These are phyloP conservation scores for Ifrita kowaldi DNA, from an alignment of 2,113 vertebrate genomes.

Conservation along the genomic window DNA sequence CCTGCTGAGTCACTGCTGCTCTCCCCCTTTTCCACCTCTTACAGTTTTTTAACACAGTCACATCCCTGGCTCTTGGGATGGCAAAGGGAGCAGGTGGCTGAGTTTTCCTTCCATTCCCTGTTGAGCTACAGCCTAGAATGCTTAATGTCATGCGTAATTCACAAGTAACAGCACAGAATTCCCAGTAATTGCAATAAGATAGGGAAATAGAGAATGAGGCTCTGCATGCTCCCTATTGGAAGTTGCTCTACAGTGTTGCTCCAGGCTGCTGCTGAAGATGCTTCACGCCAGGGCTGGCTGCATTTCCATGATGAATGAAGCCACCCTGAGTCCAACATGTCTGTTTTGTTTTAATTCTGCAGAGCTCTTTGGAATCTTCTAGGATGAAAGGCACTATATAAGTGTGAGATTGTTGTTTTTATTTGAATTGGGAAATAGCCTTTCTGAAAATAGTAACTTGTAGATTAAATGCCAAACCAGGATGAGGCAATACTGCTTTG, in stretches of 20 bases:
- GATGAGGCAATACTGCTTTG: conserved; percentile 61
- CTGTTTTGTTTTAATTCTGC: conserved; percentile 54
- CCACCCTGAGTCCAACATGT: background rate
- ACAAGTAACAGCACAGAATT: background rate
- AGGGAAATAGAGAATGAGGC: background rate
- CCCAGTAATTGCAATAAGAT: background rate
- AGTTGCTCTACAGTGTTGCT: background rate
- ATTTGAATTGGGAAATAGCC: conserved; percentile 60
- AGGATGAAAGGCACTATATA: conserved; percentile 10
- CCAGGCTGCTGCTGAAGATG: background rate
- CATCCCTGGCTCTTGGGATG: background rate
- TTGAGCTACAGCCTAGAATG: background rate
- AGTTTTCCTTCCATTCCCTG: background rate
- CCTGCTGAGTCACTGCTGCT: background rate
- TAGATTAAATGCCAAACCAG: conserved; percentile 53
- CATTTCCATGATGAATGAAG: conserved; percentile 10
- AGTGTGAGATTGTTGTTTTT: conserved; percentile 50
- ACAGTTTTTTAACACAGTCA: background rate
- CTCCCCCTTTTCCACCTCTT: background rate
- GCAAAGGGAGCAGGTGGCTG: background rate
- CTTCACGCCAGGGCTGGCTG: background rate
- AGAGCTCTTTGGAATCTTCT: conserved; percentile 8
- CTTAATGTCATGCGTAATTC: background rate
- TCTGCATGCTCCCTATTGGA: background rate
- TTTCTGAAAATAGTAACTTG: conserved; percentile 64